Base-by-base conservation (phyloP, 2,797 vertebrate genomes). In the Salmo trutta region DNA sequence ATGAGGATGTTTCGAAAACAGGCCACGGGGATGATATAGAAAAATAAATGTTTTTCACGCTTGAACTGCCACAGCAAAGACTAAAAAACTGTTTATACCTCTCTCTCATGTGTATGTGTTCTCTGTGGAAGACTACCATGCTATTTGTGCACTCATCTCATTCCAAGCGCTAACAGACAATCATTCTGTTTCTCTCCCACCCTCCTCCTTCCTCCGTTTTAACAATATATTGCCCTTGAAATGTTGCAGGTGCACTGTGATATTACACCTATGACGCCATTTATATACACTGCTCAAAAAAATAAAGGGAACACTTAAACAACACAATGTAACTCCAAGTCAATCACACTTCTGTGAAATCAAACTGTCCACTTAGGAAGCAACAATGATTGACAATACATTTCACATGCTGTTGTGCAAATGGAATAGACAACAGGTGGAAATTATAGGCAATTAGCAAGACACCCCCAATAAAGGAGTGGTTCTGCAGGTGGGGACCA, bases 11-110 rank as follows among this genome's bases (percentile, higher is more conserved):
- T 73, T 31, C 78, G 79, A 83, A 83, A 75, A 77, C 70, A 73
- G 68, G 84, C 79, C 73, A 83, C 75, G 77, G 68, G 73, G 82
- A 81, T 29, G 73, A 87, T 77, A 84, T 67, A 77, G 75, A 74
- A 80, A 79, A 84, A 78, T 74, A 77, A 83, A 70, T 74, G 81
- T 87, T 84, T 78, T 83, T 86, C 82, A 87, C 86, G 87, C 82
- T 77, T 52, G 41, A 83, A 77, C 75, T 85, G 84, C 79, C 74
- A 83, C 76, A 77, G 70, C 75, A 79, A 81, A 80, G 81, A 80
- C 80, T 4, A 76, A 87, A 84, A 77, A 77, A 80, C 41, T 66
- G 76, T 74, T 80, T 75, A 81, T 64, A 83, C 51, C 70, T 80
- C 70, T 71, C 70, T 71, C 41, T 53, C 70, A 1, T 19, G 19